Base-by-base conservation (phyloP, 2,888 invertebrate genomes). In the Drosophila nr. perissopoda region DNA sequence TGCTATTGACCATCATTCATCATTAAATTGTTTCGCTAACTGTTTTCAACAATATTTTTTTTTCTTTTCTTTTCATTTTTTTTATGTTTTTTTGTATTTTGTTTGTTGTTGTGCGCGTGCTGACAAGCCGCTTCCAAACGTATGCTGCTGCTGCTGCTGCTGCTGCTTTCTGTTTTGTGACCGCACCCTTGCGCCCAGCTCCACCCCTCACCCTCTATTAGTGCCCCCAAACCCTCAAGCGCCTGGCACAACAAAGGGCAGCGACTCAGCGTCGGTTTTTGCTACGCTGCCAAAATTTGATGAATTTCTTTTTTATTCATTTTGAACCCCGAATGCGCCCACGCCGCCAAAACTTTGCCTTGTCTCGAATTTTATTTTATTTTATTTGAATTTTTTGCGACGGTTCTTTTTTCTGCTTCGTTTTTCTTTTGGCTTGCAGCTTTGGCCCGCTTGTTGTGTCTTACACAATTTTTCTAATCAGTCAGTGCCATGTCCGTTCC, bases 11-110 rank as follows among this genome's bases (percentile, higher is more conserved):
- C 88, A 88, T 88, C 90, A 88, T 89, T 88, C 88, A 88, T 88
- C 90, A 88, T 90, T 88, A 89, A 84, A 82, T 88, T 86, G 87
- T 86, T 89, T 85, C 89, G 78, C 82, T 85, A 89, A 87, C 87
- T 87, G 87, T 89, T 86, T 84, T 89, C 82, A 84, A 73, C 80
- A 75, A 82, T 78, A 75, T 78, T 78, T 78, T 69, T 62, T 70
- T 61, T 31, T 45, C 18, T n/a, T 51, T 51, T 49, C 38, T 27
- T 52, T 52, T 45, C 33, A 33, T 31, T 51, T 77, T 64, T 27
- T 66, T 11, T 1, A 21, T 21, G 2, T 60, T 40, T 13, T 40
- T 34, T 21, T 27, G 36, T 48, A 18, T 40, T 48, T 16, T 31
- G 7, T 52, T 51, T 64, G 54, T 73, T 51, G 40, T 31, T 59